phyloP scores from a whole-genome alignment of 2,113 vertebrate species.

The Jaculus jaculus region DNA sequence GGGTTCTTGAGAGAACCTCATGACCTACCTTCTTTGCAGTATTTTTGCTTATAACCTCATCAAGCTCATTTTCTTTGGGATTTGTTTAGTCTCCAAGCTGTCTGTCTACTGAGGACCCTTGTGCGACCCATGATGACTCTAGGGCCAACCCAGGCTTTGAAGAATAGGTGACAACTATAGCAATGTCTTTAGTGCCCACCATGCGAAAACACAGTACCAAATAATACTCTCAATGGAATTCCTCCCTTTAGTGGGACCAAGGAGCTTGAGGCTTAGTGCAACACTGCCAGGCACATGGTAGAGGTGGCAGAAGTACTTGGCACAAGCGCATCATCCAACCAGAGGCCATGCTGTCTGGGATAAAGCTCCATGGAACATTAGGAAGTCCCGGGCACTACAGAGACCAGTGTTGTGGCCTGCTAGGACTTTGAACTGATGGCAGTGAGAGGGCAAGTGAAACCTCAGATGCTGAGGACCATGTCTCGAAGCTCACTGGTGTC shows the following conservation, averaged over 20 bases:
- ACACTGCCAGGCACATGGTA: neutral
- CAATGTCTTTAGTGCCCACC: too few species aligned
- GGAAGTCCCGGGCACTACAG: neutral
- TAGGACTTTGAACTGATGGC: neutral
- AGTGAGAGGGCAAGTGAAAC: accelerated
- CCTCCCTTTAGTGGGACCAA: neutral
- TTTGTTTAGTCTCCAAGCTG: neutral
- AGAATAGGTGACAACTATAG: neutral
- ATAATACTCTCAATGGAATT: neutral
- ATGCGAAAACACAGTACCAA: accelerated
- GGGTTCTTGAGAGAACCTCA: too few species aligned
- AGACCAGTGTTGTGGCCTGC: neutral
- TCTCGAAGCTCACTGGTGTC: accelerated
- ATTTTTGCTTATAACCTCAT: neutral
- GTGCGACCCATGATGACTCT: neutral
- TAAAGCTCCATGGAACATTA: neutral
- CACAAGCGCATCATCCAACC: accelerated
- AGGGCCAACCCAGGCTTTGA: neutral
- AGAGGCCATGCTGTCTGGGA: neutral
- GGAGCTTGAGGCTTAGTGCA: neutral
- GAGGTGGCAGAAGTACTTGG: too few species aligned
- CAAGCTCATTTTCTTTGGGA: neutral
- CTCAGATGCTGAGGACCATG: accelerated
- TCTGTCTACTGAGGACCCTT: neutral
- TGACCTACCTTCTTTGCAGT: too few species aligned